Conservation (phyloP, 1,140 invertebrate genomes). For the Cherax quadricarinatus region DNA sequence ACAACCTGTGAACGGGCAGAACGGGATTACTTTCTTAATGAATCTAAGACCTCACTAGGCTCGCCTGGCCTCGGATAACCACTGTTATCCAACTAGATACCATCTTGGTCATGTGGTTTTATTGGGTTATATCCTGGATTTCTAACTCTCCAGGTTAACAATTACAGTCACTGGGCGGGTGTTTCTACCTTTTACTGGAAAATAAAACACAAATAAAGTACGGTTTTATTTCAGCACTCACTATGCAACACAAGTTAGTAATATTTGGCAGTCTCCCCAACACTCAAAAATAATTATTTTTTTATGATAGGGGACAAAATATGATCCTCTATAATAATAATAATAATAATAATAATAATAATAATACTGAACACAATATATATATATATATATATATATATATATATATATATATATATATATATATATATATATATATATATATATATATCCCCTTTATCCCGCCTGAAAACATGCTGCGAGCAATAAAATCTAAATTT, state of each 20-base stretch:
- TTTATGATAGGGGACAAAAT: background rate
- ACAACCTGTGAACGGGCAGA: no score
- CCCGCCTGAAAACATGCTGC: background rate
- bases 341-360: background rate
- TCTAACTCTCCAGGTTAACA: no score
- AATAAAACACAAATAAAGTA: background rate
- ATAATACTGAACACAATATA: background rate
- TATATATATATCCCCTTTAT: background rate
- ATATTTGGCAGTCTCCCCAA: background rate
- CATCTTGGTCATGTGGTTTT: no score
- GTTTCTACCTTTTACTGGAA: background rate
- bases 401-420: slow-evolving; percentile 36
- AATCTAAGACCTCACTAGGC: no score
- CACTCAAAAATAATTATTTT: background rate
- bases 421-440: slow-evolving; percentile 38
- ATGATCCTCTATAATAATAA: background rate
- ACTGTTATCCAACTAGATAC: no score
- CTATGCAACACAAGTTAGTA: background rate
- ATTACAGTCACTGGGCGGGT: no score
- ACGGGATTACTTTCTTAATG: no score
- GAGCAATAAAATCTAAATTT: background rate
- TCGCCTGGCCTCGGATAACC: no score
- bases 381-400: slow-evolving; percentile 38
- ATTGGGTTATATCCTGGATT: no score
- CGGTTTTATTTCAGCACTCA: background rate